Conservation (phyloP, 2,797 vertebrate species). For the Microctenopoma steveboyesi region DNA sequence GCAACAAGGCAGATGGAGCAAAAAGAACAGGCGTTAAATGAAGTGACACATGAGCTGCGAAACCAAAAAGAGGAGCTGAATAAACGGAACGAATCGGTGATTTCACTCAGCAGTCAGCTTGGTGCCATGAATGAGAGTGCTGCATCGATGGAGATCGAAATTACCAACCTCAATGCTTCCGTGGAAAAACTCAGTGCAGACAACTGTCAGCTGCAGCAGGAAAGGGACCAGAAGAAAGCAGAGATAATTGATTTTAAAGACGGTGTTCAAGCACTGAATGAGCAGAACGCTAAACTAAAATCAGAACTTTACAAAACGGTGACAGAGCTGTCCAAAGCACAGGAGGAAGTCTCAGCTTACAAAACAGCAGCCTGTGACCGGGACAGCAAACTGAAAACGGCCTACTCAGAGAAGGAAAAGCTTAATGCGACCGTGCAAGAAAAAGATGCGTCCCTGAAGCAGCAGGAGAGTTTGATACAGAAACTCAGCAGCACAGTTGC, state of each 20-base stretch:
- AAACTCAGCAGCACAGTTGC: conserved; percentile 72
- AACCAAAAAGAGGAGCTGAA: conserved; percentile 78
- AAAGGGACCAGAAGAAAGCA: conserved; percentile 51
- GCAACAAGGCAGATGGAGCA: conserved; percentile 70
- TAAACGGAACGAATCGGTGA: conserved; percentile 75
- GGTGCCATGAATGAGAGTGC: conserved; percentile 75
- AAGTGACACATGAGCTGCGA: conserved; percentile 65
- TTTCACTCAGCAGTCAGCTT: conserved; percentile 77
- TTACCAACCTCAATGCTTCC: conserved; percentile 64
- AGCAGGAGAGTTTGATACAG: conserved; percentile 79
- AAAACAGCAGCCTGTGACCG: conserved; percentile 69
- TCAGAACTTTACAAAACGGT: conserved; percentile 76
- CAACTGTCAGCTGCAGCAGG: conserved; percentile 68
- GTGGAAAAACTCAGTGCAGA: conserved; percentile 73
- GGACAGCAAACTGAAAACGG: conserved; percentile 69
- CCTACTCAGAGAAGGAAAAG: conserved; percentile 74
- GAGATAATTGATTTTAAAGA: conserved; percentile 63
- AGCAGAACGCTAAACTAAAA: conserved; percentile 81
- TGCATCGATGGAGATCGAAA: conserved; percentile 77
- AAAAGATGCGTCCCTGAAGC: conserved; percentile 77
- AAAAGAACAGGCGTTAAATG: conserved; percentile 72
- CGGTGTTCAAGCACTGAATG: conserved; percentile 63
- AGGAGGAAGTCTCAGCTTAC: conserved; percentile 74
- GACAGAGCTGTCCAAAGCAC: conserved; percentile 57
- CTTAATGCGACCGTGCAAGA: conserved; percentile 69